Evolutionary conservation across 2,888 invertebrate species (phyloP), one percentile per base, ranked within the genome.

Genomic region (Andrena hattorfiana): DNA sequence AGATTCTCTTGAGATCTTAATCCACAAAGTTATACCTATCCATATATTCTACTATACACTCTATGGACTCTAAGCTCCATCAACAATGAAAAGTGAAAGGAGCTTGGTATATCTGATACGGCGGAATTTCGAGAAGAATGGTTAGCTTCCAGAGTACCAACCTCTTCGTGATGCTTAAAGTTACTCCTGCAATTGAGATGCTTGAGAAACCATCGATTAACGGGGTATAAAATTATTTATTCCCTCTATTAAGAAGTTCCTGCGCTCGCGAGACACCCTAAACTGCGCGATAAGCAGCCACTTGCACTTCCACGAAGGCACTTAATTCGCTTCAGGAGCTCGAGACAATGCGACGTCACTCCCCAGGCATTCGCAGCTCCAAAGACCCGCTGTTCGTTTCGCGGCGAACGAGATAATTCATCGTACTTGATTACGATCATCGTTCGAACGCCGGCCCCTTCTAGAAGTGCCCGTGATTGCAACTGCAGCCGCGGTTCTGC

Each of bases 261-360:
- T 10, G 2, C 13, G n/a, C 28, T 32, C 56, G n/a, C n/a, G 48
- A 16, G 64, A 72, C 63, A 30, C 30, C 30, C 13, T 3, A 6
- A 2, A 42, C 20, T 54, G 63, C n/a, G 26, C 73, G 23, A 77
- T 42, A 16, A 66, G 71, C 69, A 79, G 63, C 42, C 80, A 71
- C 70, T 67, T 59, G 56, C 66, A 35, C 28, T 63, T 68, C 35
- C 67, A 28, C 32, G 71, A 42, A 54, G 68, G 54, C 66, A 35
- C 51, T 79, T 80, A 63, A 67, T 71, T 80, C 72, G 23, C 28
- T 26, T 23, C 16, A 59, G 59, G 42, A 32, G 49, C 28, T 42
- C 54, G 72, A 81, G 80, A 81, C 81, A 81, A 81, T 80, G 72
- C 67, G 80, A 63, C 80, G 81, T 72, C 71, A 51, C 80, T 79